Evolutionary conservation across 92 coral and sea anemone species (phyloP).

Genomic region (Parazoanthus darwini): DNA sequence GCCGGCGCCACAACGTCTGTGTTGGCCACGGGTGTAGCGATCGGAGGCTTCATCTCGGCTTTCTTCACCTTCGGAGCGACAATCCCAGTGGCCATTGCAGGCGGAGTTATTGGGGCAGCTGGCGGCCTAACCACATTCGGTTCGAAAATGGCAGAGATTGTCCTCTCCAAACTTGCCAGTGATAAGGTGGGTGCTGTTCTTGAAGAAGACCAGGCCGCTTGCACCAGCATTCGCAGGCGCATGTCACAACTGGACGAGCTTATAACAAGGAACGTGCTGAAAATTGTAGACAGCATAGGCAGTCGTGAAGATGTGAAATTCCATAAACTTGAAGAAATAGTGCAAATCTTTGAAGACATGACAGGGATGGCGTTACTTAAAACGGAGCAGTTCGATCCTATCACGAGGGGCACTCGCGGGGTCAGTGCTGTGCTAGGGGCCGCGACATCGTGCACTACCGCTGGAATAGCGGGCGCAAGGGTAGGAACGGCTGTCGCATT

Average conservation of each 20-base stretch:
- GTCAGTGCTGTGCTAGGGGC: constrained; percentile 63
- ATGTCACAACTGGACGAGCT: constrained; percentile 44
- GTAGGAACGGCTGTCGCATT: constrained; percentile 58
- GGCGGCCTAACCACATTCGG: constrained; percentile 69
- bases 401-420: constrained; percentile 62
- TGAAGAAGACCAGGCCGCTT: constrained; percentile 59
- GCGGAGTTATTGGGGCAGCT: constrained; percentile 62
- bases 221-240: constrained; percentile 52
- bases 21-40: constrained; percentile 63
- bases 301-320: constrained; percentile 16
- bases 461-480: constrained; percentile 66
- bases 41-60: constrained; percentile 57
- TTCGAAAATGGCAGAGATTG: constrained; percentile 59
- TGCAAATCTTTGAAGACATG: constrained; percentile 51
- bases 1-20: constrained; percentile 68
- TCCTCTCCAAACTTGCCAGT: constrained; percentile 40
- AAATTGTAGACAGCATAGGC: constrained; percentile 45
- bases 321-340: constrained; percentile 47
- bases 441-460: constrained; percentile 60
- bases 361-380: constrained; percentile 56
- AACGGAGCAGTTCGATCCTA: constrained; percentile 53
- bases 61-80: constrained; percentile 74
- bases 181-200: constrained; percentile 58
- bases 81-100: constrained; percentile 60
- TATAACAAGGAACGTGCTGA: constrained; percentile 51